These are phyloP conservation scores for Hylia prasina DNA, from an alignment of 2,113 vertebrate species.

Conservation along the genomic window DNA sequence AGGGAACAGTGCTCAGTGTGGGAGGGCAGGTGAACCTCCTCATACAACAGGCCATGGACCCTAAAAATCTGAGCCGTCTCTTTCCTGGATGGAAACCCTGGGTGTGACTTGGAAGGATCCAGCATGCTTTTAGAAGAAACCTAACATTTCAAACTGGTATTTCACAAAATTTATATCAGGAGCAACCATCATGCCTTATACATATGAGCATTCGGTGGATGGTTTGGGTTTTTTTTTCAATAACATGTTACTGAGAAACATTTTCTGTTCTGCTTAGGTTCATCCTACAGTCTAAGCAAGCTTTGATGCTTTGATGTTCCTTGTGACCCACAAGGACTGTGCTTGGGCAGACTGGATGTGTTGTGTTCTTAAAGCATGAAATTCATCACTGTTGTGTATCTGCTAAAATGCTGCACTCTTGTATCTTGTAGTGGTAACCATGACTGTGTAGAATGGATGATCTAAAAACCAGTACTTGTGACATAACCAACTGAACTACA, in stretches of 20 bases:
- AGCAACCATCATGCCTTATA: background rate
- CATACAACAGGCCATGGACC: slow-evolving; percentile 97
- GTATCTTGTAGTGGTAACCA: background rate
- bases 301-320: background rate
- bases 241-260: background rate
- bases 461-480: background rate
- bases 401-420: background rate
- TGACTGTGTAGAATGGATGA: background rate
- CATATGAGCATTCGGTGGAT: background rate
- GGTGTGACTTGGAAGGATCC: slow-evolving; percentile 72
- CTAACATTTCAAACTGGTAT: background rate
- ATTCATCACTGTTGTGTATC: background rate
- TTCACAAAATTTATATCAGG: background rate
- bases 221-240: background rate
- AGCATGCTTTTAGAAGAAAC: background rate
- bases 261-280: background rate
- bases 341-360: background rate
- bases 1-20: slow-evolving; percentile 90
- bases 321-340: background rate
- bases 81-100: slow-evolving; percentile 94
- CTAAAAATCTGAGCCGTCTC: slow-evolving; percentile 91
- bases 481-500: background rate
- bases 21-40: slow-evolving; percentile 96
- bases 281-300: background rate
- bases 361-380: background rate